Evolutionary conservation across 1,140 invertebrate genomes (phyloP).

Genomic region (Oedothorax gibbosus): DNA sequence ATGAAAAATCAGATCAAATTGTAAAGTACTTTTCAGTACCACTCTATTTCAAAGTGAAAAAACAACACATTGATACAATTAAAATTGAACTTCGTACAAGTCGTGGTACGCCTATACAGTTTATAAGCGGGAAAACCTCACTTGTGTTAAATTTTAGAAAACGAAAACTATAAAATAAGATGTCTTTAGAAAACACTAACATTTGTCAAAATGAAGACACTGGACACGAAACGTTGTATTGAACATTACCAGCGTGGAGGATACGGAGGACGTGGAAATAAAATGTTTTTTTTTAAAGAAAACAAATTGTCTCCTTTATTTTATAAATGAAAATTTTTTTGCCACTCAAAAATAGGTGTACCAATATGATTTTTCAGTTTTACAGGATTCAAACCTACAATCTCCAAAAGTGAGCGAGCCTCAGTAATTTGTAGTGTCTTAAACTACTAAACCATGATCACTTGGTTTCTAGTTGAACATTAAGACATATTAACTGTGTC

Average conservation of each 20-base stretch:
- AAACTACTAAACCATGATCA: too few species aligned
- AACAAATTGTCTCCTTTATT: too few species aligned
- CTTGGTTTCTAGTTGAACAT: too few species aligned
- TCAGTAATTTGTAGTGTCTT: too few species aligned
- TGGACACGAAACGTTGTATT: neutral
- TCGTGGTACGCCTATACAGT: neutral
- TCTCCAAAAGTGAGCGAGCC: too few species aligned
- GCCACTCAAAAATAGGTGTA: too few species aligned
- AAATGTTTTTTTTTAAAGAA: too few species aligned
- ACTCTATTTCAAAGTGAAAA: neutral
- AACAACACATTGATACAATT: neutral
- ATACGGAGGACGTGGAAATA: neutral
- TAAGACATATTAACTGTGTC: too few species aligned
- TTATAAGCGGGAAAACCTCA: neutral
- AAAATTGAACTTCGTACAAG: neutral
- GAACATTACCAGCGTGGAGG: neutral
- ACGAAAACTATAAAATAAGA: neutral
- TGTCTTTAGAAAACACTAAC: neutral
- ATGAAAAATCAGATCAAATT: neutral
- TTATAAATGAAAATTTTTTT: too few species aligned
- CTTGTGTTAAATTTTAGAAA: neutral
- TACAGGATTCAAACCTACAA: too few species aligned
- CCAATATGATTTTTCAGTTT: too few species aligned
- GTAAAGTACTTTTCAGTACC: conserved; percentile 13
- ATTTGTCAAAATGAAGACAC: too few species aligned